Base-by-base conservation (phyloP, 2,113 vertebrate genomes). In the Myrmecophaga tridactyla region DNA sequence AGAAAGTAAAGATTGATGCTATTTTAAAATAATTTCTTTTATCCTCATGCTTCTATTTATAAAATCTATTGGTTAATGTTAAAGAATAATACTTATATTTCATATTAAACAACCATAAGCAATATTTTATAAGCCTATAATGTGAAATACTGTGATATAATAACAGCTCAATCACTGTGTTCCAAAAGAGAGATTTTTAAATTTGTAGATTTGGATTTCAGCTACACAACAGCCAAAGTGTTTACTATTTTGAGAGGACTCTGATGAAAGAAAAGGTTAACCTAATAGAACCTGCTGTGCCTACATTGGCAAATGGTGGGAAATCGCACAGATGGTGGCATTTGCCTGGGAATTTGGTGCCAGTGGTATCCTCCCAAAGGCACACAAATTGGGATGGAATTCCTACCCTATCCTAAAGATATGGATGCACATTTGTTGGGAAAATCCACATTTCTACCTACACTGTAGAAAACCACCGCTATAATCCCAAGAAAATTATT, bases 321-420 rank as follows among this genome's bases (percentile, higher is more conserved):
- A 90, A 93, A 92, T 82, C 75, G 96, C 95, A 96, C 97, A 96
- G 96, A 96, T 97, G 95, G 96, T 96, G 96, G 96, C 95, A 97
- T 97, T 96, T 97, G 84, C 81, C 70, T 88, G 67, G 27, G 72
- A 94, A 36, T 88, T 94, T 60, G 69, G 72, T 94, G 94, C 96
- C 92, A 95, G 88, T 56, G 90, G 88, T 78, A 8, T 88, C 81
- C 62, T 94, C 81, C 39, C 48, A 92, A 94, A 95, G 43, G 56
- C 56, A 85, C 36, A 78, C 77, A 92, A 89, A 85, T 85, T 70
- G 46, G 53, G 63, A 85, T 48, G 63, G 77, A 94, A 93, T 84
- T 87, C 90, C 65, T 83, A 46, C 41, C 31, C 77, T 92, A 94
- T 81, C 15, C 18, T 89, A 82, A 94, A 89, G 13, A 72, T 69